Evolutionary conservation across 1,140 invertebrate species (phyloP).

Genomic region (Glomeris maerens): DNA sequence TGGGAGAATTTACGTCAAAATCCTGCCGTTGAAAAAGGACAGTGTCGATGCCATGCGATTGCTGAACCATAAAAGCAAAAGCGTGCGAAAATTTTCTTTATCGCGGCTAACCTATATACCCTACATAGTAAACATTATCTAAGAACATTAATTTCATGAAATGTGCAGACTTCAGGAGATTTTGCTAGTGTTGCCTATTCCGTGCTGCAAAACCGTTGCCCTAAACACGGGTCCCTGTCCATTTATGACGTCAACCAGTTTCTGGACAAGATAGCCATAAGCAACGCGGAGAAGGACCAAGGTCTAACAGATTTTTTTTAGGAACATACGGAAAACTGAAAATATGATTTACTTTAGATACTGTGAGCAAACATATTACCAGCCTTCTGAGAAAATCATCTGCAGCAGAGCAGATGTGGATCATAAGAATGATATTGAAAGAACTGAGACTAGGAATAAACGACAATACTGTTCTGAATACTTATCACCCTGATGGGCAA

Average conservation of each 20-base stretch:
- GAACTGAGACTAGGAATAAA: conserved; percentile 57
- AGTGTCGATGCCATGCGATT: conserved; percentile 48
- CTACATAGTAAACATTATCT: no score
- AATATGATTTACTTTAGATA: conserved; percentile 22
- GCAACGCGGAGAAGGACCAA: conserved; percentile 39
- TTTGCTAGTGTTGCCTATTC: conserved; percentile 56
- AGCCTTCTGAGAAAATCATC: conserved; percentile 42
- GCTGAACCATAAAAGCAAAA: conserved; percentile 37
- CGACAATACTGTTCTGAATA: conserved; percentile 48
- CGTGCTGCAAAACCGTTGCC: conserved; percentile 49
- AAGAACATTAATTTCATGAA: no score
- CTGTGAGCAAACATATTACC: conserved; percentile 37
- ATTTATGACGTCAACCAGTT: conserved; percentile 50
- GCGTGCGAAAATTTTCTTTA: no score
- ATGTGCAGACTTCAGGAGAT: conserved; percentile 40
- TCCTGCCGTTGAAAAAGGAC: conserved; percentile 48
- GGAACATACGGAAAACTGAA: not conserved
- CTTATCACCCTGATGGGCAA: conserved; percentile 63
- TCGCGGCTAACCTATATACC: no score
- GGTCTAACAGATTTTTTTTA: not conserved
- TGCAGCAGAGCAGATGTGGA: conserved; percentile 45
- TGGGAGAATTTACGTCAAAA: conserved; percentile 47
- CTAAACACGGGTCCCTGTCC: conserved; percentile 35
- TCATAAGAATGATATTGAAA: conserved; percentile 59
- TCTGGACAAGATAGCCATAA: conserved; percentile 50